Evolutionary conservation across 2,888 invertebrate genomes (phyloP).

Genomic region (Sminthurides aquaticus): DNA sequence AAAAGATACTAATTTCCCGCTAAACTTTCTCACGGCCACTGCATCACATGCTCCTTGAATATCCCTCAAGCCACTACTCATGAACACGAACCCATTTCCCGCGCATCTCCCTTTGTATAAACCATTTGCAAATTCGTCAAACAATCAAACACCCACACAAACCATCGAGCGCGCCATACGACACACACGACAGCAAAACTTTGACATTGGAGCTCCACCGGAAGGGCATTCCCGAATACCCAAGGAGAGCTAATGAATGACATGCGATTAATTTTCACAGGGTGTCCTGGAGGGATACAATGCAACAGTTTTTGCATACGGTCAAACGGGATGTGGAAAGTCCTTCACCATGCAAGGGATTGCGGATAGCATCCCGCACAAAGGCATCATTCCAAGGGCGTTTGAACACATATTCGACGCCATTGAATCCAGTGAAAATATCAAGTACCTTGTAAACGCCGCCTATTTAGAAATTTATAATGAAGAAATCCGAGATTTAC

Average conservation of each 20-base stretch:
- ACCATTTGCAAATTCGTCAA: too few relatives aligned
- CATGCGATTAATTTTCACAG: conserved; percentile 46
- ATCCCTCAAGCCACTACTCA: too few relatives aligned
- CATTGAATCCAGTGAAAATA: conserved; percentile 61
- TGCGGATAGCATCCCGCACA: conserved; percentile 49
- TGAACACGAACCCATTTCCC: too few relatives aligned
- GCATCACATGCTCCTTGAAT: too few relatives aligned
- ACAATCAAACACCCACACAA: too few relatives aligned
- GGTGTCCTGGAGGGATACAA: conserved; percentile 86
- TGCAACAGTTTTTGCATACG: conserved; percentile 87
- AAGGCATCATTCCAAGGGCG: conserved; percentile 66
- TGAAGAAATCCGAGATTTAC: conserved; percentile 66
- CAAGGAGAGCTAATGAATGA: neutral
- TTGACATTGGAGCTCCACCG: too few relatives aligned
- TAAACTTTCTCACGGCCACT: too few relatives aligned
- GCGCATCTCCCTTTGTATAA: too few relatives aligned
- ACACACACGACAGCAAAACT: too few relatives aligned
- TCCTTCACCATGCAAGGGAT: conserved; percentile 82
- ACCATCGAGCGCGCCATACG: too few relatives aligned
- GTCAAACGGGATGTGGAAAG: conserved; percentile 87
- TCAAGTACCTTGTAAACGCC: conserved; percentile 67
- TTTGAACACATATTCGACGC: conserved; percentile 85
- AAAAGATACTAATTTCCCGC: too few relatives aligned
- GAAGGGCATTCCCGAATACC: neutral
- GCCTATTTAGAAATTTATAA: conserved; percentile 80